Evolutionary conservation across 2,797 vertebrate genomes (phyloP).

Genomic region (Tokudaia tokunoshimensis): DNA sequence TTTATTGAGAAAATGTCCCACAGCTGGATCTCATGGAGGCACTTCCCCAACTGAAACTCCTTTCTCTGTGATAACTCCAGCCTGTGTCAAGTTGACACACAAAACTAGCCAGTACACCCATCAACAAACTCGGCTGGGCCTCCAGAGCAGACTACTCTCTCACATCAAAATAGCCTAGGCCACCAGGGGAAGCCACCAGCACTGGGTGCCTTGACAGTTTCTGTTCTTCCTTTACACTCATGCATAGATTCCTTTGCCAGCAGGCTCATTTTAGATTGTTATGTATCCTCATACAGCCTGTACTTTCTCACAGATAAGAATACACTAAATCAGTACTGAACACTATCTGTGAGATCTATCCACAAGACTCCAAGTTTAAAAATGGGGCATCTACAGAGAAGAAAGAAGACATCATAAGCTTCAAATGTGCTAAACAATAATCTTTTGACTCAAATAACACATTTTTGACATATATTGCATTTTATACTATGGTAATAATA

Average conservation of each 20-base stretch:
- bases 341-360: not conserved
- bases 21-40: too few relatives aligned
- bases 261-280: not conserved
- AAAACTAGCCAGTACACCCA: not conserved
- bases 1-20: too few relatives aligned
- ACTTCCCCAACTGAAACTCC: too few relatives aligned
- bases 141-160: not conserved
- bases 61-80: too few relatives aligned
- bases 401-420: not conserved
- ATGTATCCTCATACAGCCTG: not conserved
- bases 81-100: too few relatives aligned
- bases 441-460: not conserved
- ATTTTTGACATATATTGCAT: not conserved
- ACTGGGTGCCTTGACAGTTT: not conserved
- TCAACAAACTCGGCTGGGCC: not conserved
- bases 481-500: not conserved
- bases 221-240: not conserved
- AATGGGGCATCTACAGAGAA: not conserved
- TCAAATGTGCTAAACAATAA: not conserved
- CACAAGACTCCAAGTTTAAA: not conserved
- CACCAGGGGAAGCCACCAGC: not conserved
- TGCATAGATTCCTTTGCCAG: not conserved
- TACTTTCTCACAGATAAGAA: not conserved
- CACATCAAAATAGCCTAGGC: not conserved
- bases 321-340: not conserved